Evolutionary conservation across 2,888 invertebrate species (phyloP), one percentile per base, ranked within the genome.

Genomic region (Ormyrus nitidulus): DNA sequence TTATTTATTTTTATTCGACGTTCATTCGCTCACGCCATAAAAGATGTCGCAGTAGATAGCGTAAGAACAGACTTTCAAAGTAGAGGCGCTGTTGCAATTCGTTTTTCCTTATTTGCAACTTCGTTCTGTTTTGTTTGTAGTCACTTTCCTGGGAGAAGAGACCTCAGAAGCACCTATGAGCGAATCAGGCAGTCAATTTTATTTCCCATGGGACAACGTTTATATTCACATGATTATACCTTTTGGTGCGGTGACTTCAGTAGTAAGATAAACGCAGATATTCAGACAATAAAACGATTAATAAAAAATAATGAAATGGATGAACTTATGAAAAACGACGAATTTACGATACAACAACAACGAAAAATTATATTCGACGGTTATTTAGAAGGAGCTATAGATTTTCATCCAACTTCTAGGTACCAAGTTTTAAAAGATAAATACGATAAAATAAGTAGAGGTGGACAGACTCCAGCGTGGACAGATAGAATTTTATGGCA

Each of bases 181-280:
- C 99, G 99, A 92, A 99, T 99, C 79, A 96, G 96, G 0, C 93
- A 96, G 85, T 98, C 98, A 92, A 93, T 97, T 77, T 94, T 95
- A 8, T 97, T 97, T 89, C 97, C 97, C 0, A 96, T 97, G 96
- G 98, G 97, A 9, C 93, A 98, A 81, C 96, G 96, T 0, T 91
- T 99, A 6, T 96, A 97, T 90, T 96, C 98, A 1, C 99, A 99
- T 89, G 99, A 99, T 91, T 99, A 98, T 90, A 95, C 99, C 0
- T 99, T 99, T 91, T 99, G 99, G 99, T 98, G 99, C 90, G 99
- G 99, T 0, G 99, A 99, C 92, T 99, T 99, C 90, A 99, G 99
- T 91, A 99, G 99, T 89, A 94, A 99, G 78, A 95, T 99, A 79
- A 98, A 99, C 90, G 94, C 99, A 93, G 96, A 97, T 84, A 97